These are phyloP conservation scores for Brachylomia viminalis DNA, from an alignment of 2,888 invertebrate genomes.

Conservation along the genomic window DNA sequence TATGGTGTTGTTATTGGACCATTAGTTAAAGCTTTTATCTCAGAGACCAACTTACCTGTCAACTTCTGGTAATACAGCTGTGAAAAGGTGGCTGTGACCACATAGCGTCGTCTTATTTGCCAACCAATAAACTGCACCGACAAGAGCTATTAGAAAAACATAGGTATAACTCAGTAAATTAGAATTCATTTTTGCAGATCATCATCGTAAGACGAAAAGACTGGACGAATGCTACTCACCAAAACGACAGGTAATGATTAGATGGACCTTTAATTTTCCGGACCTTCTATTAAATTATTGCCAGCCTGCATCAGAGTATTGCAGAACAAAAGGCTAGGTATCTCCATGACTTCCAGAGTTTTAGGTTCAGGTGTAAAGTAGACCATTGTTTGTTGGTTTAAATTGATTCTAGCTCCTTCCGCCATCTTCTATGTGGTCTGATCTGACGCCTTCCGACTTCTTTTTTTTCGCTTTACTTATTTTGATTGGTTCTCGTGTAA, in stretches of 20 bases:
- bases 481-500: not conserved
- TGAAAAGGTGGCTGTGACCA: too few relatives aligned
- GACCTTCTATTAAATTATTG: not conserved
- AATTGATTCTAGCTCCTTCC: too few relatives aligned
- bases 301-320: not conserved
- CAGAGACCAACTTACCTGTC: too few relatives aligned
- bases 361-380: too few relatives aligned
- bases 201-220: constrained; percentile 70
- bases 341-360: not conserved
- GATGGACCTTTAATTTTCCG: too few relatives aligned
- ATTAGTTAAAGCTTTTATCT: too few relatives aligned
- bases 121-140: not conserved
- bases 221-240: constrained; percentile 71
- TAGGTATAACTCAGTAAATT: not conserved
- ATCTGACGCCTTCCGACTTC: too few relatives aligned
- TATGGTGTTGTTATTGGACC: too few relatives aligned
- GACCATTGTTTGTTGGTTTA: not conserved
- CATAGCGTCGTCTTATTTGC: not conserved
- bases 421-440: not conserved
- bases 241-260: constrained; percentile 66
- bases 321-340: not conserved
- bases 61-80: not conserved
- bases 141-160: not conserved
- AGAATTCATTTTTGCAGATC: constrained; percentile 63
- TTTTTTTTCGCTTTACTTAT: not conserved